Percentiles rank a stretch among this genome's conserved stretches.
Evolutionary conservation across 2,888 invertebrate genomes (phyloP).

Genomic region (Tenthredo scrophulariae): DNA sequence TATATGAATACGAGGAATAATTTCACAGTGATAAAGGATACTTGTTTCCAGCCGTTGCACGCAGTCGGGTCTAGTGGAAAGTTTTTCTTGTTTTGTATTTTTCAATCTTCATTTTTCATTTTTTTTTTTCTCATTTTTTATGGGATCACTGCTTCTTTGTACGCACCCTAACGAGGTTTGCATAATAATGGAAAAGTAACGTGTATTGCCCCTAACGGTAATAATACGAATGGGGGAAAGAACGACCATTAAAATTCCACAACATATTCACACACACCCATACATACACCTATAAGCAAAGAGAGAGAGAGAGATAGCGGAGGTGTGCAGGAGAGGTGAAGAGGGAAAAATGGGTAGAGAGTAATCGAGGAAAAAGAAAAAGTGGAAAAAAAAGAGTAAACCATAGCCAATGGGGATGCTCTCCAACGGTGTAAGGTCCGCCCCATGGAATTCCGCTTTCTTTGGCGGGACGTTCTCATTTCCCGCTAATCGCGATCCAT

Average conservation of each 20-base stretch:
- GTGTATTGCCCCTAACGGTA: slow-evolving; percentile 36
- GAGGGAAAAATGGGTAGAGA: slow-evolving; percentile 44
- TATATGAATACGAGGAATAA: not conserved
- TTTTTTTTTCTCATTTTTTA: not conserved
- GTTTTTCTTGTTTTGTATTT: not conserved
- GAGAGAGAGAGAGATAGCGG: not conserved
- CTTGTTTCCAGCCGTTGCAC: not conserved
- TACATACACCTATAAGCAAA: not conserved
- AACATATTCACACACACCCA: slow-evolving; percentile 27
- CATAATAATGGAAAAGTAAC: slow-evolving; percentile 43
- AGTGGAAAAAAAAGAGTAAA: not conserved
- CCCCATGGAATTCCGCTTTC: slow-evolving; percentile 42
- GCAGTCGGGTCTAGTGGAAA: not conserved
- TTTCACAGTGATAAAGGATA: not conserved
- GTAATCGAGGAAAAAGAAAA: slow-evolving; percentile 21
- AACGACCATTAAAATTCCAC: slow-evolving; percentile 45
- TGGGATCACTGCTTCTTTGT: slow-evolving; percentile 15
- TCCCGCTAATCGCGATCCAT: slow-evolving; percentile 50
- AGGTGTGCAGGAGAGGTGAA: not conserved
- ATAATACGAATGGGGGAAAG: slow-evolving; percentile 20
- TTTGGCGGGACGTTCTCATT: slow-evolving; percentile 49
- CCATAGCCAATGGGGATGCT: slow-evolving; percentile 41
- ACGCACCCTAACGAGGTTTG: slow-evolving; percentile 42
- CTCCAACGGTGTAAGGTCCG: not conserved
- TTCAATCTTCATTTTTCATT: not conserved